Evolutionary conservation across 1,140 invertebrate species (phyloP).

Genomic region (Notospermus geniculatus): DNA sequence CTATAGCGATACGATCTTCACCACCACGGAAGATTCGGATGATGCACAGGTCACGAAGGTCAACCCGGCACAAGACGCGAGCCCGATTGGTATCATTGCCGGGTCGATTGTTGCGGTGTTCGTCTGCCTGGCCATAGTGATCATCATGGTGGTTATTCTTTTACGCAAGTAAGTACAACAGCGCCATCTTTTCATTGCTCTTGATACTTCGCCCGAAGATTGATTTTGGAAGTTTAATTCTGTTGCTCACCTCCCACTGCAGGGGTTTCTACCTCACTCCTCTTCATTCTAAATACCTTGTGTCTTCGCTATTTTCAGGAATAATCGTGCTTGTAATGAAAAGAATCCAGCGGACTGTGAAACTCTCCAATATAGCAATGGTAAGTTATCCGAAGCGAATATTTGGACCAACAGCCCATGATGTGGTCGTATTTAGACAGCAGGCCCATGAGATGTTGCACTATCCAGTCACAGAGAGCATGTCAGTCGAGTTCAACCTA

Average conservation of each 20-base stretch:
- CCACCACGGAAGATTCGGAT: slow-evolving; percentile 76
- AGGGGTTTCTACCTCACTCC: no score
- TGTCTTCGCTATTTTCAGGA: slow-evolving; percentile 32
- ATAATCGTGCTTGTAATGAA: slow-evolving; percentile 34
- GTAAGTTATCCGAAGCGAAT: slow-evolving; percentile 65
- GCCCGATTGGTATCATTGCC: slow-evolving; percentile 71
- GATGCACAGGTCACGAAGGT: slow-evolving; percentile 59
- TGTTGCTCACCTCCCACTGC: no score
- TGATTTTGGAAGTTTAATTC: no score
- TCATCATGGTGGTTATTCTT: slow-evolving; percentile 83
- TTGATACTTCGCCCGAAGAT: no score
- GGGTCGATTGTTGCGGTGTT: slow-evolving; percentile 90
- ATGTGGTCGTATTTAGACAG: neutral
- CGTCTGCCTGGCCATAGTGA: slow-evolving; percentile 83
- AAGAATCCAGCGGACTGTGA: slow-evolving; percentile 38
- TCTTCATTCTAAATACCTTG: neutral
- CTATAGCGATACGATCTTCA: slow-evolving; percentile 82
- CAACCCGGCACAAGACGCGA: slow-evolving; percentile 19
- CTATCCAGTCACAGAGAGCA: no score
- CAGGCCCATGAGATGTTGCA: no score
- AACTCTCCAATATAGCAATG: slow-evolving; percentile 85
- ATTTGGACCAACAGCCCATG: no score
- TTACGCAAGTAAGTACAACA: slow-evolving; percentile 69
- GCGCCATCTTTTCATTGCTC: no score
- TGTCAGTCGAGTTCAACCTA: no score